Conservation (phyloP, 2,888 invertebrate genomes). For the Adelphocoris suturalis region DNA sequence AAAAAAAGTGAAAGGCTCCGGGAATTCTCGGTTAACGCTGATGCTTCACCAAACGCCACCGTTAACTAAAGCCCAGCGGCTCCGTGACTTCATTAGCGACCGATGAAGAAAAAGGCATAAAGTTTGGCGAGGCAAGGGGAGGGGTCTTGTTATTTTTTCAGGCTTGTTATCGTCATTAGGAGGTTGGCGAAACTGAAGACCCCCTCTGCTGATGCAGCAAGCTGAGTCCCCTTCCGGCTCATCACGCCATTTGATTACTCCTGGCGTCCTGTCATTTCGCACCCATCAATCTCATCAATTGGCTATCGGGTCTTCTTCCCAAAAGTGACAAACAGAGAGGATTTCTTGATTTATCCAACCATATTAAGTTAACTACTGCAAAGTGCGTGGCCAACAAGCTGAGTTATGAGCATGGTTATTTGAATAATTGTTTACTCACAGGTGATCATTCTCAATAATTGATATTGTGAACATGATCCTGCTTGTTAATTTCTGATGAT, state of each 20-base stretch:
- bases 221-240: too few species aligned
- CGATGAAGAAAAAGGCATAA: neutral
- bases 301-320: neutral
- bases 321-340: too few species aligned
- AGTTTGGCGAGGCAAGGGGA: neutral
- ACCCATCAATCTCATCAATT: neutral
- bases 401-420: too few species aligned
- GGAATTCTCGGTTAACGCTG: neutral
- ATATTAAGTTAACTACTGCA: too few species aligned
- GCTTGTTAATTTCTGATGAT: too few species aligned
- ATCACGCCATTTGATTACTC: too few species aligned
- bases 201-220: neutral
- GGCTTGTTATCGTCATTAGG: constrained; percentile 45
- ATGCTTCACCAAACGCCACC: neutral
- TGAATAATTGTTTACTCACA: too few species aligned
- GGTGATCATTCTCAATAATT: too few species aligned
- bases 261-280: too few species aligned
- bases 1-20: neutral
- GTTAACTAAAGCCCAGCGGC: neutral
- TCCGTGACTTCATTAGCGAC: constrained; percentile 29
- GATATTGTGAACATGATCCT: too few species aligned
- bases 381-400: too few species aligned
- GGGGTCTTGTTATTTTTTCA: neutral
- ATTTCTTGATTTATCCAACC: too few species aligned
- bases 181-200: neutral